A percentile compares a stretch with the other conserved stretches of the same genome.
Evolutionary conservation across 2,888 invertebrate species (phyloP).

Genomic region (Venusia cambrica): DNA sequence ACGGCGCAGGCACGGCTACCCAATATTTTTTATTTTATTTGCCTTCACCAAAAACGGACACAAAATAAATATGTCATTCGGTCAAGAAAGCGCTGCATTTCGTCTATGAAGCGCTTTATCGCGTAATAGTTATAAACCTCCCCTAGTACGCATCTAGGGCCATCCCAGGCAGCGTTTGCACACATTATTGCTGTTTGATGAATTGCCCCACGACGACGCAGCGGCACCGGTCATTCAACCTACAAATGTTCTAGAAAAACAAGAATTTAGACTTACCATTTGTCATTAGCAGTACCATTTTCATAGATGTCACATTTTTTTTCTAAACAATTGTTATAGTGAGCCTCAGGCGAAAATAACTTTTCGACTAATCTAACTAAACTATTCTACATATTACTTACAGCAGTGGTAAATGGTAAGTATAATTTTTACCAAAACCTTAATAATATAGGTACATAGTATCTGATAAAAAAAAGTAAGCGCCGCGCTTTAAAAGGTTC

Average conservation of each 20-base stretch:
- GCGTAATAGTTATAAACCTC: slow-evolving; percentile 41
- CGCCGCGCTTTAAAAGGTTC: slow-evolving; percentile 1
- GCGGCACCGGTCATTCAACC: slow-evolving; percentile 61
- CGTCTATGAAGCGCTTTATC: slow-evolving; percentile 50
- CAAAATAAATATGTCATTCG: slow-evolving; percentile 3
- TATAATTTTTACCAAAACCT: too few species aligned
- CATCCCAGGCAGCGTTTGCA: slow-evolving; percentile 58
- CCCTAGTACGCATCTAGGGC: slow-evolving; percentile 59
- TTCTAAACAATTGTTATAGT: too few species aligned
- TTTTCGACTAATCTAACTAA: too few species aligned
- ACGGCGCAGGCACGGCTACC: too few species aligned
- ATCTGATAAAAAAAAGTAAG: slow-evolving; percentile 4
- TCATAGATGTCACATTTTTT: too few species aligned
- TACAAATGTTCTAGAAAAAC: slow-evolving; percentile 29
- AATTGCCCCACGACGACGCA: slow-evolving; percentile 54
- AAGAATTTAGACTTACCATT: slow-evolving; percentile 16
- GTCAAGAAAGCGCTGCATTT: slow-evolving; percentile 25
- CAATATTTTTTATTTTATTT: too few species aligned
- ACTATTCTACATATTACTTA: too few species aligned
- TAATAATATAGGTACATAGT: too few species aligned
- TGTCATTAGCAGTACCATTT: too few species aligned
- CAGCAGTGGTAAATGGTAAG: too few species aligned
- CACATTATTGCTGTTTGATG: slow-evolving; percentile 72
- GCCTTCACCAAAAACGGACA: not conserved
- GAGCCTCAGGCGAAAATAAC: too few species aligned